A percentile compares a stretch with the other conserved stretches of the same genome.
Evolutionary conservation across 1,140 invertebrate genomes (phyloP).

Genomic region (Drosophila baimaii): DNA sequence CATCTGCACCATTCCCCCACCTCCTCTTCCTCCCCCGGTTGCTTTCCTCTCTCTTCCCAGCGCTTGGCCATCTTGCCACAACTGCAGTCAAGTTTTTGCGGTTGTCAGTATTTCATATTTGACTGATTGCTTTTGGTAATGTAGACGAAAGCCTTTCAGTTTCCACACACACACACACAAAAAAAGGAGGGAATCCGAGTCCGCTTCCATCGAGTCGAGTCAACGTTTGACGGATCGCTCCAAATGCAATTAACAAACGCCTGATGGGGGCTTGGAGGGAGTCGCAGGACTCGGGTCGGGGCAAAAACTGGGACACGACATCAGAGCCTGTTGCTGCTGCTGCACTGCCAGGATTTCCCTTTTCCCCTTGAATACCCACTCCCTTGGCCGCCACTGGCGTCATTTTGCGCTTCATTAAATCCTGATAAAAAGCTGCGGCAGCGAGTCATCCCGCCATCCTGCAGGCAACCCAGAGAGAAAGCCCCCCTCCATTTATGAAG

Average conservation of each 20-base stretch:
- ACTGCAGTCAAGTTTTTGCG: constrained; percentile 73
- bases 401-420: constrained; percentile 79
- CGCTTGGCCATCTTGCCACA: constrained; percentile 18
- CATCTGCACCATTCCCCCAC: constrained; percentile 36
- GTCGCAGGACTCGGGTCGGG: neutral
- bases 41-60: constrained; percentile 17
- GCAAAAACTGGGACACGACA: constrained; percentile 32
- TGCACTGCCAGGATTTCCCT: constrained; percentile 14
- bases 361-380: neutral
- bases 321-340: constrained; percentile 55
- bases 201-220: constrained; percentile 41
- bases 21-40: neutral
- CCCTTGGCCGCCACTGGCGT: constrained; percentile 22
- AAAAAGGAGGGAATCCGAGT: constrained; percentile 7
- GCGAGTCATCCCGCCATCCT: constrained; percentile 10
- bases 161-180: constrained; percentile 11
- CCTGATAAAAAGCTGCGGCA: constrained; percentile 40
- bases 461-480: neutral
- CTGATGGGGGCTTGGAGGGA: constrained; percentile 10
- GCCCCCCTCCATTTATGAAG: constrained; percentile 41
- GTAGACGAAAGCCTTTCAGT: constrained; percentile 46
- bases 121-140: constrained; percentile 81
- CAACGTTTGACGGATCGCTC: constrained; percentile 59
- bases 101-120: constrained; percentile 76
- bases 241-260: constrained; percentile 68